Evolutionary conservation across 2,113 vertebrate genomes (phyloP), one percentile per base, ranked within the genome.

Genomic region (Micromys minutus): DNA sequence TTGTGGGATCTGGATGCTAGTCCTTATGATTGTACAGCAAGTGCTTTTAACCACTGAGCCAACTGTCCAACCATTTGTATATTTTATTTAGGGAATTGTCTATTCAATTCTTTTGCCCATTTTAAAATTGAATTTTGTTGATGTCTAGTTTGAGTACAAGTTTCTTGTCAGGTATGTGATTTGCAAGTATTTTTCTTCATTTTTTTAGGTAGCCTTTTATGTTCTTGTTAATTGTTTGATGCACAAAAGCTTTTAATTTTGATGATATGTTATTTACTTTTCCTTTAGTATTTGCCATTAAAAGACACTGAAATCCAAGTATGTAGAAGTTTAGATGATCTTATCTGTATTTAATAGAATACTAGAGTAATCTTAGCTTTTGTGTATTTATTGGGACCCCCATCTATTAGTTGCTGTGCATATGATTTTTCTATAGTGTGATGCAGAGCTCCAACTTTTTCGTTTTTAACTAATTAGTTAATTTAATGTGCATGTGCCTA

Each of bases 361-460:
- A 75, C 69, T 84, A 84, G 42, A 85, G 42, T 71, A 71, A n/a
- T 89, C 76, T 95, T 93, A 85, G 79, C 26, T 93, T 7, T 93
- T 61, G 42, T 61, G 42, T 39, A 34, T 83, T 76, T 92, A 69
- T 76, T 84, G 74, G 36, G 2, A 21, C 24, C 11, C 76, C 85
- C 10, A 45, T 76, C 24, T 65, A 67, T 84, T 77, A 83, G 80
- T 85, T 85, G 57, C 72, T 83, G 22, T 63, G 63, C 83, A 15
- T 50, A n/a, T 63, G 71, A 84, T 63, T 92, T 92, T 85, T n/a
- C 31, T 55, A n/a, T 67, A 71, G 22, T 84, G 1, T 84, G n/a
- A 90, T 45, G 16, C 89, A 84, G 63, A 16, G n/a, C 21, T 76
- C 3, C 19, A 94, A 67, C 13, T 21, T 76, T 75, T 26, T 85